Base-by-base conservation (phyloP, 2,113 vertebrate species). In the Zosterops lateralis region DNA sequence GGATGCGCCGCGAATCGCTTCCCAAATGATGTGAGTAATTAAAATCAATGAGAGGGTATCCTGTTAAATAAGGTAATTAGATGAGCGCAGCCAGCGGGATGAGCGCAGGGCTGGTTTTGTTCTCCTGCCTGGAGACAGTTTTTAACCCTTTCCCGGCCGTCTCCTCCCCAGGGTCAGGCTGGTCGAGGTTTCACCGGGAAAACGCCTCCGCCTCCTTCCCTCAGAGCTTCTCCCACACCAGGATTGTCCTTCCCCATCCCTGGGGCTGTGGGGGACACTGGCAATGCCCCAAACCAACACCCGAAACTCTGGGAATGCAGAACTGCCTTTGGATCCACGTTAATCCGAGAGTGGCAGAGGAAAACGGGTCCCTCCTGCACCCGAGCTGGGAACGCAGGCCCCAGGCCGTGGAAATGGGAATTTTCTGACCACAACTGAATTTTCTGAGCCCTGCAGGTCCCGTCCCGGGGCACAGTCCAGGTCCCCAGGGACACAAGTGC, bases 31-130 rank as follows among this genome's bases (percentile, higher is more conserved):
- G 80, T 67, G 71, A 88, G 95, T 95, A 97, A 94, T 96, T 97
- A 96, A 96, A 96, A 94, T 90, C 93, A 95, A 87, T 92, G 92
- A 89, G 93, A 95, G 95, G 83, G 84, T 92, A 91, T 92, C 95
- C 87, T 93, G 95, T 97, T 95, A 96, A 96, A 92, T 83, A 94
- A 89, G 14, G 26, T 90, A 89, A 93, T 96, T 77, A 96, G 95
- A 82, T 87, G 95, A 96, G 84, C 78, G 2, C 21, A 87, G 93
- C 34, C 2, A 95, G 89, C 17, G 12, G 53, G 78, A 92, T 29
- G 83, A 92, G 87, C 4, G 86, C 77, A 60, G 14, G 4, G 54
- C 44, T 7, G n/a, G 13, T 82, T 94, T 92, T 93, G 73, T 91
- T 96, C 83, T 87, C 61, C 91, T 95, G 92, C 82, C 84, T 90